Evolutionary conservation across 2,113 vertebrate species (phyloP).

Genomic region (Parotia lawesii): DNA sequence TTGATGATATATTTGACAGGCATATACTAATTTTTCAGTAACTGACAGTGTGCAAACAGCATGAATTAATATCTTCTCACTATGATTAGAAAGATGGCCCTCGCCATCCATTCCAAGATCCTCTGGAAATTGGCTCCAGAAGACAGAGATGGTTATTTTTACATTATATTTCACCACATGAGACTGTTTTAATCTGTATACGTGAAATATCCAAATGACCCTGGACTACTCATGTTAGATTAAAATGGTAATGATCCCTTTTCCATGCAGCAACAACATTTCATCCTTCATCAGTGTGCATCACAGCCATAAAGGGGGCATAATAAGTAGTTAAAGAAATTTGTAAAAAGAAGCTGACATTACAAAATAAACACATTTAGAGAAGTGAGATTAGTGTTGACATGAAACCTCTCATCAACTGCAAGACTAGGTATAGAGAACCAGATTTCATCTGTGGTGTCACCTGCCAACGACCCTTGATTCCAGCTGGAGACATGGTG

Average conservation of each 20-base stretch:
- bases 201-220: constrained; percentile 47
- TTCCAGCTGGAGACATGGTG: constrained; percentile 31
- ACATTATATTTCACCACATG: constrained; percentile 22
- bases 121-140: background rate
- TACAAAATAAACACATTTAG: constrained; percentile 66
- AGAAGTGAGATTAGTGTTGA: constrained; percentile 62
- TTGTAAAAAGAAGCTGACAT: constrained; percentile 39
- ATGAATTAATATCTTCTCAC: background rate
- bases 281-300: background rate
- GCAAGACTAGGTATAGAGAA: constrained; percentile 50
- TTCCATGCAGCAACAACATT: background rate
- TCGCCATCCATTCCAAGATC: background rate
- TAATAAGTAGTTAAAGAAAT: constrained; percentile 46
- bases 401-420: constrained; percentile 61
- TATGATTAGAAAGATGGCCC: background rate
- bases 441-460: constrained; percentile 37
- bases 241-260: constrained; percentile 1
- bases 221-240: constrained; percentile 25
- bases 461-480: constrained; percentile 45
- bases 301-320: background rate
- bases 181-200: constrained; percentile 33
- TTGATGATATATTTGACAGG: background rate
- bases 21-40: background rate
- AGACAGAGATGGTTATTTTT: constrained; percentile 24
- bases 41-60: background rate